These are phyloP conservation scores for Perdita meconis DNA, from an alignment of 2,888 invertebrate species.

Conservation along the genomic window DNA sequence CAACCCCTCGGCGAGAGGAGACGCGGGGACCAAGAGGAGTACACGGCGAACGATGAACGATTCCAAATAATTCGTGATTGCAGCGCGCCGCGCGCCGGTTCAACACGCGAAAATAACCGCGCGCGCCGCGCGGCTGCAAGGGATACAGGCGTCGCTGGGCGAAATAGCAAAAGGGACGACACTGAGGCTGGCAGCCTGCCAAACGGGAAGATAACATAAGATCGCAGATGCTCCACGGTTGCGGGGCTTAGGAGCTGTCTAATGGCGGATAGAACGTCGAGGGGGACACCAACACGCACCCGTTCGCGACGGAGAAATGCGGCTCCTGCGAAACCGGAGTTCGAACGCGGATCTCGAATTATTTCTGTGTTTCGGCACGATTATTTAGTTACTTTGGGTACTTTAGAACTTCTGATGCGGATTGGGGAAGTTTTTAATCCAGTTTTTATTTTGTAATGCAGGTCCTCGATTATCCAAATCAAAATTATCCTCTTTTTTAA, in stretches of 20 bases:
- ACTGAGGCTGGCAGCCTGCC: conserved; percentile 64
- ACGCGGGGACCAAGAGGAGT: not conserved
- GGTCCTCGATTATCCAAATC: too few relatives aligned
- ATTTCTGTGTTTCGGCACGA: too few relatives aligned
- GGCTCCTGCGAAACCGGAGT: too few relatives aligned
- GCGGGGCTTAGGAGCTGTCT: conserved; percentile 23
- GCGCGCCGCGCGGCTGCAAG: conserved; percentile 55
- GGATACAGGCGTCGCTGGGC: conserved; percentile 56
- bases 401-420: too few relatives aligned
- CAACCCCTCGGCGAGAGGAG: conserved; percentile 26
- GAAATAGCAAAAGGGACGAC: conserved; percentile 71
- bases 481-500: too few relatives aligned
- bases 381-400: too few relatives aligned
- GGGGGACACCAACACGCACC: too few relatives aligned
- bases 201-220: conserved; percentile 71
- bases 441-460: too few relatives aligned
- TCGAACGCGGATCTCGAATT: too few relatives aligned
- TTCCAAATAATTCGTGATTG: conserved; percentile 67
- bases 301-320: too few relatives aligned
- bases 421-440: too few relatives aligned
- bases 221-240: conserved; percentile 62
- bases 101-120: conserved; percentile 69
- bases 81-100: conserved; percentile 44
- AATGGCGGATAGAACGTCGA: too few relatives aligned
- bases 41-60: conserved; percentile 44